Conservation (phyloP, 2,797 vertebrate genomes). For the Oreonectes daqikongensis region DNA sequence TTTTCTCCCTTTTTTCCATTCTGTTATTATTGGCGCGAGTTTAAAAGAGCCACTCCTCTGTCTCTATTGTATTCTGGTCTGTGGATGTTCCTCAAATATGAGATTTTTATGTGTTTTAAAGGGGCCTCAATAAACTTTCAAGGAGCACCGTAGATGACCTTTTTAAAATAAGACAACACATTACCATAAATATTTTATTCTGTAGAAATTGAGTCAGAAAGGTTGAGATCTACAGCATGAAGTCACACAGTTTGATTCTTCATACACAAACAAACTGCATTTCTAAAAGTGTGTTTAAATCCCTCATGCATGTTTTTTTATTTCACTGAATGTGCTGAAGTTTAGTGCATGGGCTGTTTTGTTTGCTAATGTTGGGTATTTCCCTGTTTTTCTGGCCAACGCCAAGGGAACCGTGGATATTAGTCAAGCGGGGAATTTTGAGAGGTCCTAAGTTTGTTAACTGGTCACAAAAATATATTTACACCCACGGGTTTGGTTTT, state of each 20-base stretch:
- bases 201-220: too few species aligned
- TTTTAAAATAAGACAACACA: too few species aligned
- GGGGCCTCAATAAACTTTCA: too few species aligned
- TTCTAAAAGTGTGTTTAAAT: too few species aligned
- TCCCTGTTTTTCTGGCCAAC: conserved; percentile 27
- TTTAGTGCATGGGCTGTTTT: conserved; percentile 46
- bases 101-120: too few species aligned
- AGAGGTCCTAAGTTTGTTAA: conserved; percentile 58
- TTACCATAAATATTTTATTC: too few species aligned
- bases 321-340: conserved; percentile 28
- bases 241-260: too few species aligned
- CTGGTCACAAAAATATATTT: conserved; percentile 60
- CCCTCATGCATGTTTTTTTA: too few species aligned
- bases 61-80: not conserved
- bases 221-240: too few species aligned
- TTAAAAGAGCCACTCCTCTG: not conserved
- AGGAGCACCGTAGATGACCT: too few species aligned
- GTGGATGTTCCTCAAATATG: not conserved
- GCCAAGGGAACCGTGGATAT: conserved; percentile 29
- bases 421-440: conserved; percentile 53
- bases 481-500: conserved; percentile 60
- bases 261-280: too few species aligned
- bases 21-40: not conserved
- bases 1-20: not conserved
- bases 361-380: conserved; percentile 43